These are phyloP conservation scores for Stomatorhinus walkeri DNA, from an alignment of 2,797 vertebrate genomes.

Conservation along the genomic window DNA sequence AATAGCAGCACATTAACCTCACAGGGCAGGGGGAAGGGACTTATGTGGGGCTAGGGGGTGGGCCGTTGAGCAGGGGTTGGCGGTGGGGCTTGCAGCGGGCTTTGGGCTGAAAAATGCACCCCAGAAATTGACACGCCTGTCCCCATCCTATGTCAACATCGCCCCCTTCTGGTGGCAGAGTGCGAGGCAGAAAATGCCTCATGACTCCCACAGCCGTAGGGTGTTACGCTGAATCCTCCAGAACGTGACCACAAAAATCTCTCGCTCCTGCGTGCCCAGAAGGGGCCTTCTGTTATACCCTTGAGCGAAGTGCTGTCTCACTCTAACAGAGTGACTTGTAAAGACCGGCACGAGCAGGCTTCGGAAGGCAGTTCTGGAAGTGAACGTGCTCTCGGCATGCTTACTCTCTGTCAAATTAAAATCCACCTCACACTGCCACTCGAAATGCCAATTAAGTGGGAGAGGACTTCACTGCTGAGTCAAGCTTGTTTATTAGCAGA, in stretches of 20 bases:
- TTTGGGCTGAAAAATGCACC: background rate
- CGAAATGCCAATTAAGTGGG: background rate
- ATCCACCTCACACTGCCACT: background rate
- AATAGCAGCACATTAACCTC: background rate
- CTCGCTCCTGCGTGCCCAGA: background rate
- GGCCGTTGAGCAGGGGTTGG: background rate
- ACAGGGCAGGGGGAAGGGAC: background rate
- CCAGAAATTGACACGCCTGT: background rate
- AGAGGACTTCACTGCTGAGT: conserved; percentile 1
- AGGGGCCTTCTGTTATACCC: background rate
- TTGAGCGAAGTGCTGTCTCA: background rate
- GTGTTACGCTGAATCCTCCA: background rate
- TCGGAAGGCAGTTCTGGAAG: background rate
- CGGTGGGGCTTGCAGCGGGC: background rate
- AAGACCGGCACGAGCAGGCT: background rate
- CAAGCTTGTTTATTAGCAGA: conserved; percentile 1
- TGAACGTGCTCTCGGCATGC: background rate
- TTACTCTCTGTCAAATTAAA: background rate
- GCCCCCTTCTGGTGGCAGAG: background rate
- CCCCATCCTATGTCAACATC: background rate
- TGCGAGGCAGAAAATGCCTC: background rate
- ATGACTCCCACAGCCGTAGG: background rate
- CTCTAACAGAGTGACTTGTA: background rate
- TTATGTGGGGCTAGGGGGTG: background rate
- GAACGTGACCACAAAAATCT: background rate